A percentile compares a stretch with the other conserved stretches of the same genome.
Conservation (phyloP, 1,140 invertebrate genomes). For the Charaxes varanes region DNA sequence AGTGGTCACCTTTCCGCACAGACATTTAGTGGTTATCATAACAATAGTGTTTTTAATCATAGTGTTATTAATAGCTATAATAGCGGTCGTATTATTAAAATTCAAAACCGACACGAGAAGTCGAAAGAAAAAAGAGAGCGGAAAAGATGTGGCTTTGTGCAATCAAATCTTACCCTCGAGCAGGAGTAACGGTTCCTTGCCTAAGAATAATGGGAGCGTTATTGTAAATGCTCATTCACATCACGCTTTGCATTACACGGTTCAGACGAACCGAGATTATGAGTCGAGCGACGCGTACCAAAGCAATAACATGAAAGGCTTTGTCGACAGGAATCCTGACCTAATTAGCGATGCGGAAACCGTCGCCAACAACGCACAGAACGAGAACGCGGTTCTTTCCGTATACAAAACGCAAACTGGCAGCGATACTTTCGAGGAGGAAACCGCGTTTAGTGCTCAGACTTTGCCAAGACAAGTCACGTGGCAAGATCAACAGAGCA, state of each 20-base stretch:
- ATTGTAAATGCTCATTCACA: constrained; percentile 69
- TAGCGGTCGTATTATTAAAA: constrained; percentile 76
- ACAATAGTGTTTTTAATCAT: constrained; percentile 77
- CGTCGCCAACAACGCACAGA: constrained; percentile 77
- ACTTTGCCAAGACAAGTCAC: constrained; percentile 64
- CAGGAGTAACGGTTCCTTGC: constrained; percentile 51
- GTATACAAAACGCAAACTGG: constrained; percentile 58
- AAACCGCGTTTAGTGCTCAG: constrained; percentile 64
- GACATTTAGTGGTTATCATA: constrained; percentile 80
- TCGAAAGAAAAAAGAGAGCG: constrained; percentile 74
- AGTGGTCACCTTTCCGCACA: constrained; percentile 78
- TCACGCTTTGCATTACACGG: constrained; percentile 62
- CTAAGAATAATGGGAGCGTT: constrained; percentile 67
- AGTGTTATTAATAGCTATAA: constrained; percentile 76
- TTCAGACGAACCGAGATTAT: constrained; percentile 61
- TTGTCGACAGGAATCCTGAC: constrained; percentile 83
- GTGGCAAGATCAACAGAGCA: constrained; percentile 69
- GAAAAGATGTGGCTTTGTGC: constrained; percentile 63
- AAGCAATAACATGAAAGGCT: constrained; percentile 72
- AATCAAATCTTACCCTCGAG: constrained; percentile 65
- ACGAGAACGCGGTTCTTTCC: constrained; percentile 66
- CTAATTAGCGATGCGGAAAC: constrained; percentile 84
- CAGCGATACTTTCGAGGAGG: constrained; percentile 56
- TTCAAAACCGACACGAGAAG: constrained; percentile 76
- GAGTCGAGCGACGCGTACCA: constrained; percentile 58